Evolutionary conservation across 1,140 invertebrate species (phyloP), one percentile per base, ranked within the genome.

Genomic region (Caenorhabditis tropicalis): DNA sequence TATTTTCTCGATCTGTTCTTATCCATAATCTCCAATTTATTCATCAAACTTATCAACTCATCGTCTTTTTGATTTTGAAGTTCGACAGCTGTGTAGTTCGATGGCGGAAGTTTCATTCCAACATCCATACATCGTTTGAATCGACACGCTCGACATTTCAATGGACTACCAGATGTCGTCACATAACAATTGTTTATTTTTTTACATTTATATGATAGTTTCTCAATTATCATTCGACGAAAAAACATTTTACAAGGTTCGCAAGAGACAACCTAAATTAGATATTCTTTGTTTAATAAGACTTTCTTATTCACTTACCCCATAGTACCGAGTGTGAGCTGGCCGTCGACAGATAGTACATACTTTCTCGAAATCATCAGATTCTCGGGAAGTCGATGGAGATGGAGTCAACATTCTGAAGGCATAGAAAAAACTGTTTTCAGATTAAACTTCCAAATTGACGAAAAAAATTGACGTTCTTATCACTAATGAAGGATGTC

Each of bases 181-280:
- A 19, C 31, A 36, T 65, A 65, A 16, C 58, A 65, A 33, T 33
- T 65, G 19, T 65, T 65, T 3, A 65, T 65, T 65, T 65, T 65
- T 31, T 65, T 65, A 31, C 58, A 65, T 19, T 65, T 36, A n/a
- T 65, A 65, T 3, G 58, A 33, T 9, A 65, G 31, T 19, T 65
- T 65, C 19, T 65, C 58, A 19, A 65, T 36, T 6, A 65, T 36
- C 58, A 65, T 65, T 36, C 58, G 58, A 1, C 58, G 58, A 19
- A 65, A 65, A 19, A 65, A 65, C 58, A 65, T 65, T 33, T 65
- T 65, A 19, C 58, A 65, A 7, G 58, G 10, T 36, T 33, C 58
- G 24, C 58, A 65, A 5, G 58, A 33, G 4, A 65, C 31, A 33
- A 31, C 58, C 58, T 65, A 31, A 5, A 65, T n/a, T n/a, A n/a